phyloP scores from a whole-genome alignment of 2,888 invertebrate species.

The Amiota communis region DNA sequence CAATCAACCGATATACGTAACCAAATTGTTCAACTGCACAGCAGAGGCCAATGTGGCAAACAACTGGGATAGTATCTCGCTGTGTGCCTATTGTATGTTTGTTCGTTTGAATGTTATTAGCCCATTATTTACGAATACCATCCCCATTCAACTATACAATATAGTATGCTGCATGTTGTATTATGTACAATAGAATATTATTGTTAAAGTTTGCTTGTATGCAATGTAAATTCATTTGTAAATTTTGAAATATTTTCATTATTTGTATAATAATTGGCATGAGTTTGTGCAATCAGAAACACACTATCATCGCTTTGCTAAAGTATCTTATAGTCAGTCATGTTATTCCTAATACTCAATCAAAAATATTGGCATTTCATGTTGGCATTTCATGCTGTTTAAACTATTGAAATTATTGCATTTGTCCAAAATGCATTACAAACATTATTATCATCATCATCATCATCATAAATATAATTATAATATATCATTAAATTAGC shows the following conservation, averaged over 20 bases:
- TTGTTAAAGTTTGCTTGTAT: neutral
- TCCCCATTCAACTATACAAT: no score
- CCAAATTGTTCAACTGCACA: no score
- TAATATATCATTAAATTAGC: no score
- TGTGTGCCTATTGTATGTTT: no score
- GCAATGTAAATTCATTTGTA: conserved; percentile 35
- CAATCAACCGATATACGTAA: neutral
- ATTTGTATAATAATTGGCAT: conserved; percentile 67
- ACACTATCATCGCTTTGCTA: neutral
- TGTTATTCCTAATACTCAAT: neutral
- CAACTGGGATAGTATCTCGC: no score
- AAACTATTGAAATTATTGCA: neutral
- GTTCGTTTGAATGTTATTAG: no score
- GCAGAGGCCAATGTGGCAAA: no score
- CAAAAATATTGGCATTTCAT: conserved; percentile 4
- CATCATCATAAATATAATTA: no score
- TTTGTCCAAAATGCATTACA: neutral
- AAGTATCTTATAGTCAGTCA: neutral
- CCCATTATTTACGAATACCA: no score
- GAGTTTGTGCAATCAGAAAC: conserved; percentile 32
- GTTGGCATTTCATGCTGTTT: neutral
- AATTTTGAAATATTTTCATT: conserved; percentile 15
- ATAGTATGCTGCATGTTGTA: no score
- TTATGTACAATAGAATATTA: no score
- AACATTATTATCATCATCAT: no score